These are phyloP conservation scores for Prunella fulvescens DNA, from an alignment of 2,113 vertebrate genomes.

Conservation along the genomic window DNA sequence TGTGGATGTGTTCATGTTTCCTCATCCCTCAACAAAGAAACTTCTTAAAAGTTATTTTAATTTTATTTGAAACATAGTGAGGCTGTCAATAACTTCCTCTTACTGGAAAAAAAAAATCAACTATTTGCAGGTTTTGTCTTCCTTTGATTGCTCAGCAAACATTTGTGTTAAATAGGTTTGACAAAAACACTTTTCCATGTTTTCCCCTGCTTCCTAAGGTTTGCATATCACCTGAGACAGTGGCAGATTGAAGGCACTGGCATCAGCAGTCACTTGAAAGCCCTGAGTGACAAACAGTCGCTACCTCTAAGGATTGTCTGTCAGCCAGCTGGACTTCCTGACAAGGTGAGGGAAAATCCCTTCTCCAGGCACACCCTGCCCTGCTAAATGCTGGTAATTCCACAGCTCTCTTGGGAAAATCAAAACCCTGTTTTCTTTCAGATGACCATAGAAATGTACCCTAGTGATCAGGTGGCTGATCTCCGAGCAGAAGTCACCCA, in stretches of 20 bases:
- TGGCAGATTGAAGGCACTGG: conserved; percentile 99
- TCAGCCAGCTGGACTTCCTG: conserved; percentile 95
- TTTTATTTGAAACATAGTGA: not conserved
- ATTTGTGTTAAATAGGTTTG: not conserved
- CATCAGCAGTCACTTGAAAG: conserved; percentile 98
- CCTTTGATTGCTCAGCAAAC: not conserved
- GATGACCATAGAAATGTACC: conserved; percentile 99
- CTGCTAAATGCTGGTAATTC: not conserved
- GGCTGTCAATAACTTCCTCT: not conserved
- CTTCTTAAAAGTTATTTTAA: not conserved
- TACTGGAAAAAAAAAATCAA: accelerated
- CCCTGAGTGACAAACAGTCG: conserved; percentile 96
- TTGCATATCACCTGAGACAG: conserved; percentile 96
- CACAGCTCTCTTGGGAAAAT: not conserved
- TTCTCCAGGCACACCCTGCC: not conserved
- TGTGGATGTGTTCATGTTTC: not conserved
- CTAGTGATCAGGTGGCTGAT: conserved; percentile 97
- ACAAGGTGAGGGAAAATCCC: conserved; percentile 79
- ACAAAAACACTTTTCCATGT: not conserved
- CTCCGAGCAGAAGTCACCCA: conserved; percentile 96
- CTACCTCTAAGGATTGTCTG: conserved; percentile 95
- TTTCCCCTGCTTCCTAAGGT: conserved; percentile 74
- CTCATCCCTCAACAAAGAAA: not conserved
- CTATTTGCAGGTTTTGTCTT: not conserved
- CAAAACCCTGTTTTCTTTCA: conserved; percentile 62